Percentiles rank a stretch among this genome's conserved stretches.
These are phyloP conservation scores for Neodontobutis hainanensis DNA, from an alignment of 2,113 vertebrate species.

Conservation along the genomic window DNA sequence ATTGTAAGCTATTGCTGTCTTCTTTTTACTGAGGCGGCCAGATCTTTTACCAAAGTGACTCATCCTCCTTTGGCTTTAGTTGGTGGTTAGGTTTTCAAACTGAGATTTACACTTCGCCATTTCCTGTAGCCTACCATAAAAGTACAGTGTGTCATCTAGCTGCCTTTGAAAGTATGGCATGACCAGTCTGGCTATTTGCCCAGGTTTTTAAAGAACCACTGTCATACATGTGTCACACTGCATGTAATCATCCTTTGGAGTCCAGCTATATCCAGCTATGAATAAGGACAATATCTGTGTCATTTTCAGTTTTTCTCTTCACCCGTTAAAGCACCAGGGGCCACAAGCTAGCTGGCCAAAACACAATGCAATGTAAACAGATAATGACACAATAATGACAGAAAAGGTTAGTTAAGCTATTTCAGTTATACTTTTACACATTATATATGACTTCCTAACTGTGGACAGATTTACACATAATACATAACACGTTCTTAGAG, in stretches of 20 bases:
- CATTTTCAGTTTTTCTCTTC: not conserved
- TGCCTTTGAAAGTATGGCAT: constrained; percentile 7
- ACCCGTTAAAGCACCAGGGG: not conserved
- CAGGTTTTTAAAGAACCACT: constrained; percentile 4
- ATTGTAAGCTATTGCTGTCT: not conserved
- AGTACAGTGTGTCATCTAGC: not conserved
- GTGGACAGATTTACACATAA: too few relatives aligned
- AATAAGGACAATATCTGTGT: constrained; percentile 9
- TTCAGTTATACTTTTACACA: not conserved
- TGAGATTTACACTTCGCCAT: constrained; percentile 7
- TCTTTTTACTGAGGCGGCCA: not conserved
- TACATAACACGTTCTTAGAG: too few relatives aligned
- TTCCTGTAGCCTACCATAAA: not conserved
- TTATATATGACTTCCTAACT: not conserved
- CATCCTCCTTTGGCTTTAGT: not conserved
- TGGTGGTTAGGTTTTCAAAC: not conserved
- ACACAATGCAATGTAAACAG: not conserved
- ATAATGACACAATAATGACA: not conserved
- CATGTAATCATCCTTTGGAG: not conserved
- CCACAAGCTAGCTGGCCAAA: not conserved
- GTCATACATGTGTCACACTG: not conserved
- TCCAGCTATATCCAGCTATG: constrained; percentile 1
- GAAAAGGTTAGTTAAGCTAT: constrained; percentile 8
- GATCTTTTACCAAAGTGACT: not conserved
- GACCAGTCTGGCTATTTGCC: constrained; percentile 7